These are phyloP conservation scores for Lipotes vexillifer DNA, from an alignment of 2,113 vertebrate genomes.

Conservation along the genomic window DNA sequence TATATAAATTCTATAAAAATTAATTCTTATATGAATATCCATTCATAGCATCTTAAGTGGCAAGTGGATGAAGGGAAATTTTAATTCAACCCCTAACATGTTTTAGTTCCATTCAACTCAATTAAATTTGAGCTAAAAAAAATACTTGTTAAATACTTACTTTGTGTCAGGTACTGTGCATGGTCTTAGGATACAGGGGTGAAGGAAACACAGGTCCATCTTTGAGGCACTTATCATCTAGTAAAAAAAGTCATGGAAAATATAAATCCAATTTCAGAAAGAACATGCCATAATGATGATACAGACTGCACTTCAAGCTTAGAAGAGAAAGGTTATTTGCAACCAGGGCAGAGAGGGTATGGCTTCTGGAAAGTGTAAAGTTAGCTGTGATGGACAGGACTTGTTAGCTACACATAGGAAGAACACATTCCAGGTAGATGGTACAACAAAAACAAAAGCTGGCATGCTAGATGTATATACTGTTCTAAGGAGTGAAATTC, in stretches of 20 bases:
- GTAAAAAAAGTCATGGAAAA: neutral
- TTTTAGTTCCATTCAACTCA: neutral
- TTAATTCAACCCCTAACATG: neutral
- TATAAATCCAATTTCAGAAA: neutral
- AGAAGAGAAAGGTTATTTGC: neutral
- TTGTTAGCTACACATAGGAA: neutral
- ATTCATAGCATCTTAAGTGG: neutral
- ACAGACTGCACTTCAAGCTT: neutral
- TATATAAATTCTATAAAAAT: conserved; percentile 4
- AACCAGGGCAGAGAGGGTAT: neutral
- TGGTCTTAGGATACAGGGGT: neutral
- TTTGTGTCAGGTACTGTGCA: neutral
- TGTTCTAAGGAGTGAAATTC: neutral
- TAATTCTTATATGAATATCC: neutral
- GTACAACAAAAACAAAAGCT: neutral
- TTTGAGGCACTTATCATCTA: neutral
- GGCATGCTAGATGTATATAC: neutral
- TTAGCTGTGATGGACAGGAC: neutral
- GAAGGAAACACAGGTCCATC: neutral
- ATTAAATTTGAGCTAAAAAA: neutral
- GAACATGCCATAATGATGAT: neutral
- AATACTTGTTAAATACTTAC: neutral
- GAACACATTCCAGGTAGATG: neutral
- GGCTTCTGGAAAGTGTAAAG: neutral
- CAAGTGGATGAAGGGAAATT: neutral